Evolutionary conservation across 2,888 invertebrate species (phyloP).

Genomic region (Ferrisia virgata): DNA sequence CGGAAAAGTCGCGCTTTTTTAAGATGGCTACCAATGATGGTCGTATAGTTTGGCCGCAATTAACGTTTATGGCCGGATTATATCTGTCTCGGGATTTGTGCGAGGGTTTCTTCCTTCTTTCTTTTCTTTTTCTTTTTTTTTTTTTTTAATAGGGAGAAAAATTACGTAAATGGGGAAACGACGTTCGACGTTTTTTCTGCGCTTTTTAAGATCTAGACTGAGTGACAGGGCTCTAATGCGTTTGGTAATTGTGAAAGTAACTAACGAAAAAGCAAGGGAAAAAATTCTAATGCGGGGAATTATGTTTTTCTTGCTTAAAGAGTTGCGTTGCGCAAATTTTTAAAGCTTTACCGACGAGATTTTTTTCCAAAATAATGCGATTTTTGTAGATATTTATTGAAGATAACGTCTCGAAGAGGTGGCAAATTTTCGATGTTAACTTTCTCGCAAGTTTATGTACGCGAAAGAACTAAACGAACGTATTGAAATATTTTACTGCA

Average conservation of each 20-base stretch:
- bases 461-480: not conserved
- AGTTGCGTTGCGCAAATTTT: not conserved
- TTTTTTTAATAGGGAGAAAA: not conserved
- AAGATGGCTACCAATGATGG: not conserved
- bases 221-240: not conserved
- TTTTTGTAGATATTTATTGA: not conserved
- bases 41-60: not conserved
- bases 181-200: not conserved
- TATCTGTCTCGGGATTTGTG: not conserved
- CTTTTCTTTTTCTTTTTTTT: not conserved
- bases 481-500: not conserved
- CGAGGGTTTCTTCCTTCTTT: not conserved
- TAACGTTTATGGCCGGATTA: not conserved
- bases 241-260: not conserved
- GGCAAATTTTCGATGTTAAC: not conserved
- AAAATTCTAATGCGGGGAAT: not conserved
- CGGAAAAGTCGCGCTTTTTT: constrained; percentile 15
- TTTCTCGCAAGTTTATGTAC: not conserved
- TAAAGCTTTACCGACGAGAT: not conserved
- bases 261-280: too few species aligned
- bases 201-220: not conserved
- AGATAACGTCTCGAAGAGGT: not conserved
- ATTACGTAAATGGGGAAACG: not conserved
- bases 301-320: not conserved
- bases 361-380: not conserved